Evolutionary conservation across 1,140 invertebrate genomes (phyloP).

Genomic region (Drosophila takahashii): DNA sequence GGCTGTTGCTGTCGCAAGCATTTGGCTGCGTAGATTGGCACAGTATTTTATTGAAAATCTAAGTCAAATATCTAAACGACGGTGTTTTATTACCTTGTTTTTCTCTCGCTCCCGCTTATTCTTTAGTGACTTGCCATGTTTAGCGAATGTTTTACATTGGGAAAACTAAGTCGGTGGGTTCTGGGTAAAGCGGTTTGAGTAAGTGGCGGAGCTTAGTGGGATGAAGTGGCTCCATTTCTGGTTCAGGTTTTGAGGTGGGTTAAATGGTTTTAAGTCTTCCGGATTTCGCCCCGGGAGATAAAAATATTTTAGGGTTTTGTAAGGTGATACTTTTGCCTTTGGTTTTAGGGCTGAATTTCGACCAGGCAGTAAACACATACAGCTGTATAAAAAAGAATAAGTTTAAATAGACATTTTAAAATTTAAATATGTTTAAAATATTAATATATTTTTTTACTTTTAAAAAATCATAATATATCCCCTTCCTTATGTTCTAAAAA

Average conservation of each 20-base stretch:
- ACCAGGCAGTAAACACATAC: background rate
- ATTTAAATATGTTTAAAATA: too few relatives aligned
- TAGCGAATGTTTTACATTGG: conserved; percentile 58
- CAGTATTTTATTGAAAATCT: conserved; percentile 77
- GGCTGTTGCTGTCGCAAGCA: conserved; percentile 38
- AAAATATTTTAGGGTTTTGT: conserved; percentile 10
- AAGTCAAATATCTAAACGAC: conserved; percentile 76
- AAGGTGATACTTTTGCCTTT: conserved; percentile 1
- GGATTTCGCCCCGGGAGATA: background rate
- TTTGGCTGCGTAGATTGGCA: conserved; percentile 55
- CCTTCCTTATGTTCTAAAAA: background rate
- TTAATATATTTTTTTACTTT: too few relatives aligned
- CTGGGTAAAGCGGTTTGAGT: background rate
- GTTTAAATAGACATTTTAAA: too few relatives aligned
- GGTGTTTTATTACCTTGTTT: conserved; percentile 79
- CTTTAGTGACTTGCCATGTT: conserved; percentile 42
- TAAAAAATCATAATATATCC: background rate
- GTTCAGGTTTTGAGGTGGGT: conserved; percentile 37
- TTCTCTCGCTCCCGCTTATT: conserved; percentile 9
- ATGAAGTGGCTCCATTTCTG: conserved; percentile 28
- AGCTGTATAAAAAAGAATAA: too few relatives aligned
- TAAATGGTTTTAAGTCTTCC: conserved; percentile 19
- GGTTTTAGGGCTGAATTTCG: background rate
- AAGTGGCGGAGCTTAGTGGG: conserved; percentile 21
- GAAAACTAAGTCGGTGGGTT: conserved; percentile 15